phyloP scores from a whole-genome alignment of 2,888 invertebrate species.

The Nephrotoma appendiculata region DNA sequence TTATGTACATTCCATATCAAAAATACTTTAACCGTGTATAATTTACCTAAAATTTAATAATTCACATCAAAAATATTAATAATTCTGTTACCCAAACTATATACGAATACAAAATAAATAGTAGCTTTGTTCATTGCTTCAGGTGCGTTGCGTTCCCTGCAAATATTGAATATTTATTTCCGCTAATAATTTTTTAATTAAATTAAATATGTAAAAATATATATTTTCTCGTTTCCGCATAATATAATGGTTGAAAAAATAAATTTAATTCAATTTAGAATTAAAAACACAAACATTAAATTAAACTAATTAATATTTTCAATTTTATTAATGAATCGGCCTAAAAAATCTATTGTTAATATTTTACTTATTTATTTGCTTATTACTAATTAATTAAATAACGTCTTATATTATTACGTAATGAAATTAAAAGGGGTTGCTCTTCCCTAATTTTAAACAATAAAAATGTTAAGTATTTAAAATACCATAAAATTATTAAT shows the following conservation, averaged over 20 bases:
- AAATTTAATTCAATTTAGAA: neutral
- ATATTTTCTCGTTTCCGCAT: neutral
- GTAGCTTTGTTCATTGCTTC: no score
- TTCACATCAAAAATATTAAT: no score
- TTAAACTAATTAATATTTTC: neutral
- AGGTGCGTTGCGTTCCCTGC: no score
- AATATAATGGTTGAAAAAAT: neutral
- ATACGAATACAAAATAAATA: no score
- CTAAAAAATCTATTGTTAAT: neutral
- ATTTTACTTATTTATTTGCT: neutral
- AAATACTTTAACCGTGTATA: no score
- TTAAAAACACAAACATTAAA: neutral
- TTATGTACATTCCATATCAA: no score
- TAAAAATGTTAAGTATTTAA: neutral
- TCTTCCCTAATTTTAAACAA: neutral
- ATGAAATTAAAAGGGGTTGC: no score
- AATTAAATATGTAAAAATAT: neutral
- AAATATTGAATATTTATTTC: no score
- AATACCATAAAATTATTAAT: neutral
- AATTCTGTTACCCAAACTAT: no score
- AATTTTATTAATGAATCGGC: neutral
- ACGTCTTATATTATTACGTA: neutral
- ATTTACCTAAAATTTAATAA: no score
- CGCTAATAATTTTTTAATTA: neutral
- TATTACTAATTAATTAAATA: neutral